phyloP scores from a whole-genome alignment of 1,140 invertebrate genomes.

The Cylas formicarius region DNA sequence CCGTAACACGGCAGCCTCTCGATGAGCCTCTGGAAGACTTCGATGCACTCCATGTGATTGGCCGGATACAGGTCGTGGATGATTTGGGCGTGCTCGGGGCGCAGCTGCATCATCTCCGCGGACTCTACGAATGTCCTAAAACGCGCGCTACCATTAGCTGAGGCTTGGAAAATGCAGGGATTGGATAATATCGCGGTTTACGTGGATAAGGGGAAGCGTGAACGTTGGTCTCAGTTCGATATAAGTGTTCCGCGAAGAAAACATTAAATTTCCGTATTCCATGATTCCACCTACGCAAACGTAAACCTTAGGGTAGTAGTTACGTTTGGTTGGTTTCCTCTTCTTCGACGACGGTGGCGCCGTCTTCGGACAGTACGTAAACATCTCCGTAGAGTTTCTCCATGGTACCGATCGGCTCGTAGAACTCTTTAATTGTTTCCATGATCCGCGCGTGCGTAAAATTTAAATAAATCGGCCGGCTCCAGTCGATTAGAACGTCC shows the following conservation, averaged over 20 bases:
- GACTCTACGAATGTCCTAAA: constrained; percentile 56
- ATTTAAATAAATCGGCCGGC: constrained; percentile 70
- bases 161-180: too few species aligned
- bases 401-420: constrained; percentile 55
- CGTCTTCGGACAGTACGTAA: constrained; percentile 45
- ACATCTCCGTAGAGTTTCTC: constrained; percentile 71
- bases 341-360: constrained; percentile 7
- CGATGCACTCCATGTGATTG: constrained; percentile 74
- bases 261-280: too few species aligned
- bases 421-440: constrained; percentile 59
- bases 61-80: constrained; percentile 79
- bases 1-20: constrained; percentile 67
- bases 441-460: constrained; percentile 72
- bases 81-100: constrained; percentile 65
- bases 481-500: constrained; percentile 69
- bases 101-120: constrained; percentile 60
- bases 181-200: too few species aligned
- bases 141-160: too few species aligned
- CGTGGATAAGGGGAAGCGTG: too few species aligned
- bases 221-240: too few species aligned
- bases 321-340: too few species aligned
- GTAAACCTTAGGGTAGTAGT: too few species aligned
- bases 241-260: too few species aligned
- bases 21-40: constrained; percentile 72
- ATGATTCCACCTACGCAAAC: too few species aligned